These are phyloP conservation scores for Drosophila trapezifrons DNA, from an alignment of 1,140 invertebrate genomes.

Conservation along the genomic window DNA sequence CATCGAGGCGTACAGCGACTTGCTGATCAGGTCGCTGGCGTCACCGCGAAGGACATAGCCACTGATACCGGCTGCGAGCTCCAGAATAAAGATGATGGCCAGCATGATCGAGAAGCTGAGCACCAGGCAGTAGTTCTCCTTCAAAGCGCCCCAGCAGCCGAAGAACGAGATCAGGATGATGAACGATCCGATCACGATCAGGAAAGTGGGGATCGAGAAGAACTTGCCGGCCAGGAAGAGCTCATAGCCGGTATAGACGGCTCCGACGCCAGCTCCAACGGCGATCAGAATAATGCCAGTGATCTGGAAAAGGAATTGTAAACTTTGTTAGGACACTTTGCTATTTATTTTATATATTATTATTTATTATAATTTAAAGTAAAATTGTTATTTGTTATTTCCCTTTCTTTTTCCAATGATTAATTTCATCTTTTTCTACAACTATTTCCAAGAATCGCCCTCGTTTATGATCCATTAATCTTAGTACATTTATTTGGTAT, in stretches of 20 bases:
- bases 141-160: slow-evolving; percentile 93
- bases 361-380: background rate
- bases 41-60: slow-evolving; percentile 90
- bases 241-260: slow-evolving; percentile 88
- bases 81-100: slow-evolving; percentile 91
- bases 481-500: background rate
- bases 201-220: slow-evolving; percentile 88
- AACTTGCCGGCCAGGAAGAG: slow-evolving; percentile 87
- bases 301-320: slow-evolving; percentile 85
- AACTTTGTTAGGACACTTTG: background rate
- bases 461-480: slow-evolving; percentile 8
- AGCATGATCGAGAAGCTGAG: slow-evolving; percentile 91
- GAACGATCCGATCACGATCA: slow-evolving; percentile 91
- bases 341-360: background rate
- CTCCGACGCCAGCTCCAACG: slow-evolving; percentile 87
- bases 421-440: background rate
- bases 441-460: background rate
- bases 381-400: too few species aligned
- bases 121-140: slow-evolving; percentile 92
- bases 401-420: background rate
- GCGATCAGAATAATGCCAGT: slow-evolving; percentile 89
- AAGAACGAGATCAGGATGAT: slow-evolving; percentile 93
- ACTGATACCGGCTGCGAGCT: slow-evolving; percentile 92
- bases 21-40: slow-evolving; percentile 84
- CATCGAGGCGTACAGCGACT: slow-evolving; percentile 86